Conservation (phyloP, 2,888 invertebrate genomes). For the Cerceris ruficornis region DNA sequence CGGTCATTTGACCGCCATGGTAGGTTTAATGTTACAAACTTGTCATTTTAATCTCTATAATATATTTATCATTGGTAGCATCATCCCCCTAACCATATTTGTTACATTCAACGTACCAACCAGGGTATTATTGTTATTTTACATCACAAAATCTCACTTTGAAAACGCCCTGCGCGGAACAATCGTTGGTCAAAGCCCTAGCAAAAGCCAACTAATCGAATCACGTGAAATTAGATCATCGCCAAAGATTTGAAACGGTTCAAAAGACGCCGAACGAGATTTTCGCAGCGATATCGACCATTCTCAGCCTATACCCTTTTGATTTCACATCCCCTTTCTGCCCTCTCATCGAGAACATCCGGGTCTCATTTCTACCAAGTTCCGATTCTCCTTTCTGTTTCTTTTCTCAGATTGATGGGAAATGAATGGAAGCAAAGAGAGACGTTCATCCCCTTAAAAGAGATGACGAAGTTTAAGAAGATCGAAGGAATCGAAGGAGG, state of each 20-base stretch:
- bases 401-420: neutral
- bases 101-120: too few relatives aligned
- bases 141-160: too few relatives aligned
- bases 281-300: neutral
- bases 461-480: neutral
- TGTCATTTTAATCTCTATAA: too few relatives aligned
- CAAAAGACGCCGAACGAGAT: neutral
- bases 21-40: too few relatives aligned
- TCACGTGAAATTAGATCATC: too few relatives aligned
- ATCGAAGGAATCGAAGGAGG: slow-evolving; percentile 6
- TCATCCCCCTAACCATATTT: too few relatives aligned
- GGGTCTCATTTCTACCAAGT: neutral
- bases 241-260: neutral
- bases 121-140: too few relatives aligned
- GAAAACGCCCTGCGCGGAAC: too few relatives aligned
- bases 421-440: neutral
- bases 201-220: too few relatives aligned
- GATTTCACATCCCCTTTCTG: neutral
- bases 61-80: too few relatives aligned
- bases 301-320: neutral
- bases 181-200: too few relatives aligned
- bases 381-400: neutral
- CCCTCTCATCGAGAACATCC: neutral
- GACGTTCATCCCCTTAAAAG: neutral
- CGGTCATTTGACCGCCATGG: too few relatives aligned